Conservation (phyloP, 2,797 vertebrate species). For the Brachymystax lenok region DNA sequence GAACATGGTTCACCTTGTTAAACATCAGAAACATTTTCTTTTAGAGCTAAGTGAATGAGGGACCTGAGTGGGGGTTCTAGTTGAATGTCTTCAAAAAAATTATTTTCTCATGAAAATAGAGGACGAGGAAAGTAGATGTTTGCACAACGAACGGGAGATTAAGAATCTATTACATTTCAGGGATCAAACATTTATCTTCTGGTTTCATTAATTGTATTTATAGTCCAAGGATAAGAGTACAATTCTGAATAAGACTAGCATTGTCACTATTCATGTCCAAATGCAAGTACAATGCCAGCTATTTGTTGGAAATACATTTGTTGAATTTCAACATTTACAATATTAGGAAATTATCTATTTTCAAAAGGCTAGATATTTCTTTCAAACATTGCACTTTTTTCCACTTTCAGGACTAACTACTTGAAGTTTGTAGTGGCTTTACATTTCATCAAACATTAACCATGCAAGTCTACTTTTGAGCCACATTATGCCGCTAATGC, state of each 20-base stretch:
- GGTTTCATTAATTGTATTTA: constrained; percentile 4
- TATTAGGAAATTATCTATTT: constrained; percentile 12
- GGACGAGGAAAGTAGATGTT: constrained; percentile 1
- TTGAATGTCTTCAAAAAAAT: constrained; percentile 22
- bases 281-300: neutral
- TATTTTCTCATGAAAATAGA: constrained; percentile 20
- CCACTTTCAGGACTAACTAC: constrained; percentile 42
- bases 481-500: neutral
- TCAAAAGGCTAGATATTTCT: constrained; percentile 2
- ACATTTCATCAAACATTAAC: constrained; percentile 32
- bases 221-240: neutral
- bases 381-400: constrained; percentile 36
- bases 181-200: constrained; percentile 22
- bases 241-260: constrained; percentile 6
- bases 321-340: constrained; percentile 18
- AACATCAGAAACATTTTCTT: constrained; percentile 34
- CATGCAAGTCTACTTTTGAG: neutral
- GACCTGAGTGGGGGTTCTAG: neutral
- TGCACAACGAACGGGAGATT: constrained; percentile 28
- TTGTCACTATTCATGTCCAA: constrained; percentile 14
- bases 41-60: constrained; percentile 42
- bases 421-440: constrained; percentile 36
- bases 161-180: constrained; percentile 35
- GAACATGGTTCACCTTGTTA: constrained; percentile 2
- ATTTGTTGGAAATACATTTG: constrained; percentile 1